Percentiles rank a stretch among this genome's conserved stretches.
These are phyloP conservation scores for Drosophila setosimentum DNA, from an alignment of 2,888 invertebrate genomes.

Conservation along the genomic window DNA sequence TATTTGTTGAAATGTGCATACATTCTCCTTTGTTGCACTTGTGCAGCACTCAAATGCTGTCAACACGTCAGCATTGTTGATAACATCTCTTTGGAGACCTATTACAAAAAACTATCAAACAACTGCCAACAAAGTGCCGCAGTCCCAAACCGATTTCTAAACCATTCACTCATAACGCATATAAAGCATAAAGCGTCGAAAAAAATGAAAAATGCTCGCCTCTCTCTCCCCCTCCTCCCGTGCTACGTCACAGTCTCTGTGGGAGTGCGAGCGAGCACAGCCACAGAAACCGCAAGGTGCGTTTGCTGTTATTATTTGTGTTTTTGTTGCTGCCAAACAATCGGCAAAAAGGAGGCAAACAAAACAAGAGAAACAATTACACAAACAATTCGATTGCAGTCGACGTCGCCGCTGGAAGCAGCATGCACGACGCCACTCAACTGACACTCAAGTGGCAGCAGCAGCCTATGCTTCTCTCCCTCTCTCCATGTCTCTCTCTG, in stretches of 20 bases:
- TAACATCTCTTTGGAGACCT: slow-evolving; percentile 61
- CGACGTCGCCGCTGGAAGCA: slow-evolving; percentile 56
- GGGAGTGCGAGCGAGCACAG: slow-evolving; percentile 25
- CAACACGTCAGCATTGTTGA: slow-evolving; percentile 56
- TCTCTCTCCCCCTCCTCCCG: slow-evolving; percentile 16
- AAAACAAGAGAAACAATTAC: slow-evolving; percentile 69
- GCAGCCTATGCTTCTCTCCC: slow-evolving; percentile 11
- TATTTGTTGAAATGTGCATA: slow-evolving; percentile 5
- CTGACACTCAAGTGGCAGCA: slow-evolving; percentile 59
- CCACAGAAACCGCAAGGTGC: slow-evolving; percentile 80
- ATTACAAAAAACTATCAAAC: slow-evolving; percentile 59
- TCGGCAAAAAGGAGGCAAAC: slow-evolving; percentile 41
- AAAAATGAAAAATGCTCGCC: slow-evolving; percentile 14
- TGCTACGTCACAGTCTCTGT: slow-evolving; percentile 58
- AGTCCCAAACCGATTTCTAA: slow-evolving; percentile 74
- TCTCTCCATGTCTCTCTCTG: slow-evolving; percentile 7
- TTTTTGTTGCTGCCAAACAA: slow-evolving; percentile 57
- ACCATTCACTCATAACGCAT: slow-evolving; percentile 68
- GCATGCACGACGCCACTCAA: slow-evolving; percentile 59
- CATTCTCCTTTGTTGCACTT: slow-evolving; percentile 51
- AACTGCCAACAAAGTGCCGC: slow-evolving; percentile 63
- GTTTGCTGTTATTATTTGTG: slow-evolving; percentile 59
- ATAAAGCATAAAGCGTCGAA: slow-evolving; percentile 37
- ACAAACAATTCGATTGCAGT: slow-evolving; percentile 68
- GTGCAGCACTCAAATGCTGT: slow-evolving; percentile 45